Base-by-base conservation (phyloP, 2,113 vertebrate species). In the Theristicus caerulescens region DNA sequence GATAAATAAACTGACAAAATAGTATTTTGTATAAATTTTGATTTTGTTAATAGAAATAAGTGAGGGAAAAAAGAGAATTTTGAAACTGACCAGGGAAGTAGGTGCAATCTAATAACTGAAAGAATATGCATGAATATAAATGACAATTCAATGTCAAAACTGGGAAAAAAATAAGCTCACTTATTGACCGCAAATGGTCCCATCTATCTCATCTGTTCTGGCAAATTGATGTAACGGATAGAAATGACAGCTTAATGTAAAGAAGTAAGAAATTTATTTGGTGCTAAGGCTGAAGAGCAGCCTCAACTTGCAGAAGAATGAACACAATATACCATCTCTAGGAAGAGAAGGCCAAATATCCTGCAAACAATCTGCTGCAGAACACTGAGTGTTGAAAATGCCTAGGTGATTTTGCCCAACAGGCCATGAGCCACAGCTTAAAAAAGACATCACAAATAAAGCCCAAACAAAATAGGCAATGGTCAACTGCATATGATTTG, bases 141-240 rank as follows among this genome's bases (percentile, higher is more conserved):
- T 47, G 25, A 36, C 14, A 38, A 4, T n/a, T 71, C 32, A n/a
- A 20, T 19, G 40, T 38, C 46, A 73, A 91, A 91, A 77, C 9
- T 69, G 14, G 7, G 13, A 21, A n/a, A 76, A 81, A 82, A 91
- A 10, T 54, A 52, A 72, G 6, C 21, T 77, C 17, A 38, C 7
- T 52, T 4, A 25, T 19, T 59, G 32, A 72, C 49, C 15, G 44
- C 4, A 85, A 71, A 54, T 66, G 20, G 22, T 32, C 24, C n/a
- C 3, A 66, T 36, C 32, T 42, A 5, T 34, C 61, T 79, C 2
- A 0, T 2, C 11, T 5, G 9, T 58, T 64, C 24, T 67, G 25
- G 36, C 1, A 70, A 73, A 66, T 9, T 54, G 17, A 10, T 58
- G 7, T 58, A 76, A 71, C 2, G 0, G 5, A 4, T 40, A 49